Conservation (phyloP, 2,888 invertebrate genomes). For the Dynastes grantii region DNA sequence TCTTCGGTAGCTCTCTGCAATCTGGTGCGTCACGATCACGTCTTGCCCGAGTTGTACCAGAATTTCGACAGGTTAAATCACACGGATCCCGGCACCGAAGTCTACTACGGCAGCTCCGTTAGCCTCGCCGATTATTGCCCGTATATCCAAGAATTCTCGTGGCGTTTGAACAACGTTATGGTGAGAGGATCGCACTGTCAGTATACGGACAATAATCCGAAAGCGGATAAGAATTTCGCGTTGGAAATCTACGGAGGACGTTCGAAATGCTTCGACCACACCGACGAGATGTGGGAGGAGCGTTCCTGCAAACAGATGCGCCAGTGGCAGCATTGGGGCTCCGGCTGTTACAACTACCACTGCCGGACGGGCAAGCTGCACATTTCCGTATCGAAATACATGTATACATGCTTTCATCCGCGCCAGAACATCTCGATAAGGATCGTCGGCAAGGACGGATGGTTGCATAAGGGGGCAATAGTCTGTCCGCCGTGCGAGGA, state of each 20-base stretch:
- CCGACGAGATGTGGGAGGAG: conserved; percentile 93
- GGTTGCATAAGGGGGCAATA: conserved; percentile 94
- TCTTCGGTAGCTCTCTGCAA: conserved; percentile 95
- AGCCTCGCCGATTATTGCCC: conserved; percentile 97
- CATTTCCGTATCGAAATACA: conserved; percentile 88
- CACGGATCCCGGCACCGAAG: conserved; percentile 80
- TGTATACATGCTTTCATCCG: conserved; percentile 90
- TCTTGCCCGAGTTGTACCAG: conserved; percentile 87
- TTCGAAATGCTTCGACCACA: conserved; percentile 94
- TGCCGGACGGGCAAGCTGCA: conserved; percentile 85
- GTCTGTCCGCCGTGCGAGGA: conserved; percentile 94
- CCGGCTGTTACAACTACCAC: conserved; percentile 94
- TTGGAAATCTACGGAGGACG: conserved; percentile 91
- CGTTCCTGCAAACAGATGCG: conserved; percentile 88
- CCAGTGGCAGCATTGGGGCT: conserved; percentile 98
- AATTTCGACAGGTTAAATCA: conserved; percentile 90
- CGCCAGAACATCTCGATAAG: conserved; percentile 86
- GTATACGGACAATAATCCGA: conserved; percentile 92
- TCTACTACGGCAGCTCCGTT: conserved; percentile 94
- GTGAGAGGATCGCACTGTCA: conserved; percentile 95
- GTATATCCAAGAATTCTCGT: conserved; percentile 98
- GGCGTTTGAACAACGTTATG: conserved; percentile 91
- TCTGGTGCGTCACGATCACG: conserved; percentile 82
- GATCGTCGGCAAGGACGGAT: conserved; percentile 84
- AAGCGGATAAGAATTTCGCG: conserved; percentile 92